Evolutionary conservation across 2,113 vertebrate genomes (phyloP).

Genomic region (Miniopterus natalensis): DNA sequence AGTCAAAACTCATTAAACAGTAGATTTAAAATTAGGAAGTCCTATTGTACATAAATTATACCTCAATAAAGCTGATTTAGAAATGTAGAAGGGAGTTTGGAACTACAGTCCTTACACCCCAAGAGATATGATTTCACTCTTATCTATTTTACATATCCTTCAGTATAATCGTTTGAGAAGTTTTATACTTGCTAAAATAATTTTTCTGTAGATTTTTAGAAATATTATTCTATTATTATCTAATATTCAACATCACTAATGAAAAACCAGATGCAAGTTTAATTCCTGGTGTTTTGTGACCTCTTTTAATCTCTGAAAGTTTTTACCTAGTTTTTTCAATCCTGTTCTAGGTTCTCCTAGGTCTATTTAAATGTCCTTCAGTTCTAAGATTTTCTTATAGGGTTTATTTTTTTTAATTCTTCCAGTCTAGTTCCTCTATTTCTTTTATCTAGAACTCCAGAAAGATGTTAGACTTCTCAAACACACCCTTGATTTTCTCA

Average conservation of each 20-base stretch:
- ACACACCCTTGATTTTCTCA: not conserved
- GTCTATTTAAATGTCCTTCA: not conserved
- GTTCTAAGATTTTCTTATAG: not conserved
- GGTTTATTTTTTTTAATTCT: not conserved
- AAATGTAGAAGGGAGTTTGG: not conserved
- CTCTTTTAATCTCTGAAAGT: not conserved
- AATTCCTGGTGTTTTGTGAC: not conserved
- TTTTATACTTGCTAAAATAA: not conserved
- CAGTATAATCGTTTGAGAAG: not conserved
- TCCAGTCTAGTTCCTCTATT: not conserved
- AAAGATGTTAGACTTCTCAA: not conserved
- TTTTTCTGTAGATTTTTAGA: slow-evolving; percentile 21
- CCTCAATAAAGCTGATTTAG: slow-evolving; percentile 9
- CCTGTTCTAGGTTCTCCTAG: not conserved
- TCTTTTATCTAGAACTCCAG: not conserved
- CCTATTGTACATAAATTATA: not conserved
- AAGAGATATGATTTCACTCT: not conserved
- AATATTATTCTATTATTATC: not conserved
- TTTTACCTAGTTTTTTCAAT: not conserved
- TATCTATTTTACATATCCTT: not conserved
- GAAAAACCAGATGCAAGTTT: not conserved
- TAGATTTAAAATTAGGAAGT: not conserved
- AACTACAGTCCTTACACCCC: not conserved
- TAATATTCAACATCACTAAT: not conserved
- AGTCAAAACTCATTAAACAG: not conserved